Conservation (phyloP, 2,888 invertebrate genomes). For the Drosophila maculinotata region DNA sequence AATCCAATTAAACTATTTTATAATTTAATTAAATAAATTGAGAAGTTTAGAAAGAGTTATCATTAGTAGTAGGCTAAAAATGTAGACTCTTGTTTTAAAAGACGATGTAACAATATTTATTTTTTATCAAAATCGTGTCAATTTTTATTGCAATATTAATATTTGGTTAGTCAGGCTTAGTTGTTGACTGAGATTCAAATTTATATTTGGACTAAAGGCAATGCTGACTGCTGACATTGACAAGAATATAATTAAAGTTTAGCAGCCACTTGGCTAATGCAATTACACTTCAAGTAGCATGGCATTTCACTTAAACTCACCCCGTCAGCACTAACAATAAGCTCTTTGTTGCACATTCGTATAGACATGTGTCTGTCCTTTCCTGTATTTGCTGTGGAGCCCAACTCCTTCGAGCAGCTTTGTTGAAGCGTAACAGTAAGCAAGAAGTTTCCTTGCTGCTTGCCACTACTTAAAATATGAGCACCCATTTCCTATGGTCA, state of each 20-base stretch:
- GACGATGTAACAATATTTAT: too few species aligned
- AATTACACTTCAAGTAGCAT: constrained; percentile 74
- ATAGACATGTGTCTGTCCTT: constrained; percentile 27
- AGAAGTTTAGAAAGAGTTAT: too few species aligned
- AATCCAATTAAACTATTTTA: too few species aligned
- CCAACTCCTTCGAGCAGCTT: constrained; percentile 64
- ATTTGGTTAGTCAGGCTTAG: too few species aligned
- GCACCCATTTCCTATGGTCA: constrained; percentile 79
- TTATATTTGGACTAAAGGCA: constrained; percentile 12
- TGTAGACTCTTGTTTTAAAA: too few species aligned
- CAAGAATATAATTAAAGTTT: constrained; percentile 47
- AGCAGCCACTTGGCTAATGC: constrained; percentile 73
- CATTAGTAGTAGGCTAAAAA: too few species aligned
- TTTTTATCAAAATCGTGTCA: too few species aligned
- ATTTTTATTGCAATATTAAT: too few species aligned
- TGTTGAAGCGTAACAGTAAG: constrained; percentile 80
- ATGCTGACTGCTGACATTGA: constrained; percentile 36
- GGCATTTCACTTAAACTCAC: constrained; percentile 60
- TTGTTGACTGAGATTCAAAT: constrained; percentile 5
- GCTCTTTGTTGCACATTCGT: constrained; percentile 64
- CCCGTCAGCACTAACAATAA: constrained; percentile 48
- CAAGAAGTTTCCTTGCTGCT: constrained; percentile 67
- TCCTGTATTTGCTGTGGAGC: constrained; percentile 11
- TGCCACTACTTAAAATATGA: constrained; percentile 80
- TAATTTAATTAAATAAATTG: too few species aligned